These are phyloP conservation scores for Adelognathus sp. DNA, from an alignment of 2,888 invertebrate species.

Conservation along the genomic window DNA sequence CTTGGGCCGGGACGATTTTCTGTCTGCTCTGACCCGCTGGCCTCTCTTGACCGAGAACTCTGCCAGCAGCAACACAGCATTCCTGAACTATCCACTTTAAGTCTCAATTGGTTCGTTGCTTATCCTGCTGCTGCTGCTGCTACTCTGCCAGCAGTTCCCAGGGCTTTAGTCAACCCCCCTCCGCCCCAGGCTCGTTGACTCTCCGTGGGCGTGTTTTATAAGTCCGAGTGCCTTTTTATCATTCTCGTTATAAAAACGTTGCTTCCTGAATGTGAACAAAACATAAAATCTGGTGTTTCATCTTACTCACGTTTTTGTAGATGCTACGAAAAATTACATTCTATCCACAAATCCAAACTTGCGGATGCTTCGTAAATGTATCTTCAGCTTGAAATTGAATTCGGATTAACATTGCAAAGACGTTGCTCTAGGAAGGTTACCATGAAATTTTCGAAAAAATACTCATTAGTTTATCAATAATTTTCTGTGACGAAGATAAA, in stretches of 20 bases:
- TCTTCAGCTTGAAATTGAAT: too few relatives aligned
- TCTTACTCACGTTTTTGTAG: not conserved
- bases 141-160: constrained; percentile 41
- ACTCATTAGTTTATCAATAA: too few relatives aligned
- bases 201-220: constrained; percentile 49
- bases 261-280: constrained; percentile 1
- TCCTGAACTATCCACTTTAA: constrained; percentile 61
- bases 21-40: constrained; percentile 46
- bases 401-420: too few relatives aligned
- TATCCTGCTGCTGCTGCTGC: constrained; percentile 44
- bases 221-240: constrained; percentile 44
- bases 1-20: constrained; percentile 31
- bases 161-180: constrained; percentile 49
- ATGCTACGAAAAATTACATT: constrained; percentile 1
- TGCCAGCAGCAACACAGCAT: constrained; percentile 40
- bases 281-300: constrained; percentile 17
- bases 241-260: constrained; percentile 44
- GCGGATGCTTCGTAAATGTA: too few relatives aligned
- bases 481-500: too few relatives aligned
- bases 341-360: not conserved
- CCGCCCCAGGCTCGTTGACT: constrained; percentile 53
- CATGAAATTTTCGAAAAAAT: too few relatives aligned
- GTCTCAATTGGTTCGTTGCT: constrained; percentile 60
- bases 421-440: too few relatives aligned
- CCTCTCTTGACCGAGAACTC: constrained; percentile 29